Base-by-base conservation (phyloP, 23 tunicate genomes). In the Ascidia mentula region DNA sequence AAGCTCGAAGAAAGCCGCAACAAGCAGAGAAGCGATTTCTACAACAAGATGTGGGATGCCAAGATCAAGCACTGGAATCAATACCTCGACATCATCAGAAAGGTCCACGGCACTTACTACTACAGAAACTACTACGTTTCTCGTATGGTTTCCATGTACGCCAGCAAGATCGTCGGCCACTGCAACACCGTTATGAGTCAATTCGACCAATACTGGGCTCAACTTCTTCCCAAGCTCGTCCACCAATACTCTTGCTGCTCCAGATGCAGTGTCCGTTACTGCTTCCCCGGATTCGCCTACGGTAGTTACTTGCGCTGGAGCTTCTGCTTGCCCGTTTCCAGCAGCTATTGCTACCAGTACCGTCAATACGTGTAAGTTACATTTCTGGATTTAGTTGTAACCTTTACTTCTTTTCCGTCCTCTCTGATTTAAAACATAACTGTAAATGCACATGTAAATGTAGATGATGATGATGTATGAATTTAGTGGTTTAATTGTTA, bases 141-240 rank as follows among this genome's bases (percentile, higher is more conserved):
- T 9, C 15, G 15, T 15, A 37, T 28, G 36, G 18, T 46, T 9
- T 74, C 31, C 37, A 42, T 9, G 15, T 42, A 42, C 15, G 80
- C 59, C 53, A 37, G 28, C 74, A 46, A n/a, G 40, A 20, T 83
- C 26, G 46, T 45, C 46, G 30, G 59, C 24, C 4, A 31, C 26
- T 34, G 61, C 74, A n/a, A 59, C 37, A 32, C 6, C 13, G 80
- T 74, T 34, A 46, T 83, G 80, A 9, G 36, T 53, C 38, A 83
- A 53, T 83, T 83, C 80, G 87, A 83, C 42, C 35, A 33, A n/a
- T 38, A 76, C 80, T 83, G 87, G 87, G 40, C 28, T 6, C 22
- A n/a, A 37, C 46, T 74, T 40, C 39, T 74, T 73, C 74, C 73
- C 80, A 75, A 59, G 53, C 80, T 83, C 26, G 80, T 74, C 36